Conservation (phyloP, 2,888 invertebrate genomes). For the Dastarcus helophoroides region DNA sequence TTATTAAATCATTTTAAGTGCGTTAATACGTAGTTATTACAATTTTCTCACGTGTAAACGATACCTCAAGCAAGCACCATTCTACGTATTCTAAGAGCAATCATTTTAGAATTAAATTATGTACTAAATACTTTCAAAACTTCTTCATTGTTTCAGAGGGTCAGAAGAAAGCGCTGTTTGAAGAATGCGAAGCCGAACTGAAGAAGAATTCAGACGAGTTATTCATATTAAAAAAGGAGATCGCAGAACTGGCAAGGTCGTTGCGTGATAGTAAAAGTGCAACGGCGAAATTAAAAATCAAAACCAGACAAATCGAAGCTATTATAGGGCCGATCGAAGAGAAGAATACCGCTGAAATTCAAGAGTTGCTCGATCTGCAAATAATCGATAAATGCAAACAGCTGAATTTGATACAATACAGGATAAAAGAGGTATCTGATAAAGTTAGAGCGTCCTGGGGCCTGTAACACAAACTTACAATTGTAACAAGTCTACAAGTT, state of each 20-base stretch:
- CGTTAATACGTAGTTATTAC: too few species aligned
- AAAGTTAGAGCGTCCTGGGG: too few species aligned
- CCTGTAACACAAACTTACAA: too few species aligned
- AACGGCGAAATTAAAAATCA: slow-evolving; percentile 30
- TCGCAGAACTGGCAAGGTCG: slow-evolving; percentile 50
- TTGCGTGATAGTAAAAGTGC: slow-evolving; percentile 46
- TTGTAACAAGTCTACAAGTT: too few species aligned
- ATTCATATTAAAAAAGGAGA: slow-evolving; percentile 58
- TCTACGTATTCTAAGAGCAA: too few species aligned
- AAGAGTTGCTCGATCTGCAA: slow-evolving; percentile 52
- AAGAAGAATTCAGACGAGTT: slow-evolving; percentile 62
- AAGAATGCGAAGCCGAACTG: slow-evolving; percentile 66
- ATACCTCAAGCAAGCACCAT: too few species aligned
- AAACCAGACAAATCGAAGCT: slow-evolving; percentile 24
- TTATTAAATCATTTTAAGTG: too few species aligned
- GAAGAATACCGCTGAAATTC: slow-evolving; percentile 40
- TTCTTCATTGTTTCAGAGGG: slow-evolving; percentile 49
- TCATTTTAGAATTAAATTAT: too few species aligned
- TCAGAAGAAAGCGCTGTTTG: slow-evolving; percentile 71
- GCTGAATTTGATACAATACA: slow-evolving; percentile 59
- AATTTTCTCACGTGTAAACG: too few species aligned
- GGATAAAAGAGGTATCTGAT: slow-evolving; percentile 50
- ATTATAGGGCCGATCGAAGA: slow-evolving; percentile 38
- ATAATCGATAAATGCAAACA: slow-evolving; percentile 61
- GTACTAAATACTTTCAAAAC: too few species aligned